Evolutionary conservation across 1,140 invertebrate species (phyloP).

Genomic region (Leptinotarsa lineolata): DNA sequence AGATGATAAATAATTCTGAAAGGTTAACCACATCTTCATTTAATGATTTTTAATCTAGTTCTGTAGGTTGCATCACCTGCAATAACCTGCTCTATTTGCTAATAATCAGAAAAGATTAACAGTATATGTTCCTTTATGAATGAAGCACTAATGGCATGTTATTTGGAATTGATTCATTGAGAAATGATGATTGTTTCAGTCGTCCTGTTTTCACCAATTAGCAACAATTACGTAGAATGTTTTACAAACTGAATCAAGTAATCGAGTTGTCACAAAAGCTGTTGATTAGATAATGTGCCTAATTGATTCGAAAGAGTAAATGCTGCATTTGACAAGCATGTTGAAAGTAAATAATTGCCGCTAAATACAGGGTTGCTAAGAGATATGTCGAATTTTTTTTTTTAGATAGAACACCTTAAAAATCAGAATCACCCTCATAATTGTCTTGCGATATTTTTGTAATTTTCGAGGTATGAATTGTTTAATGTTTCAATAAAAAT

Average conservation of each 20-base stretch:
- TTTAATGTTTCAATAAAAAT: too few species aligned
- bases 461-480: too few species aligned
- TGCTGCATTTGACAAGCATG: neutral
- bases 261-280: neutral
- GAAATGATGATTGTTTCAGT: neutral
- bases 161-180: neutral
- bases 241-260: neutral
- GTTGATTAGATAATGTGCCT: neutral
- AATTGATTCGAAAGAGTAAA: neutral
- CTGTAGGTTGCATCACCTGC: neutral
- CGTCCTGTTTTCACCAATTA: neutral
- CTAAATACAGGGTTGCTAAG: too few species aligned
- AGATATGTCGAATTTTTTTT: too few species aligned
- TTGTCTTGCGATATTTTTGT: too few species aligned
- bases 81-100: constrained; percentile 1
- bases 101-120: neutral
- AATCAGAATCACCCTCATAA: too few species aligned
- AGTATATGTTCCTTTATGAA: neutral
- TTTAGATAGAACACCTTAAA: too few species aligned
- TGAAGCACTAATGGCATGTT: neutral
- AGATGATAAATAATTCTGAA: neutral
- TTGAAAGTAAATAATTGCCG: neutral
- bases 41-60: neutral
- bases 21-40: neutral
- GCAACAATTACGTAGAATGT: constrained; percentile 1